Base-by-base conservation (phyloP, 2,888 invertebrate genomes). In the Orthosia cruda region DNA sequence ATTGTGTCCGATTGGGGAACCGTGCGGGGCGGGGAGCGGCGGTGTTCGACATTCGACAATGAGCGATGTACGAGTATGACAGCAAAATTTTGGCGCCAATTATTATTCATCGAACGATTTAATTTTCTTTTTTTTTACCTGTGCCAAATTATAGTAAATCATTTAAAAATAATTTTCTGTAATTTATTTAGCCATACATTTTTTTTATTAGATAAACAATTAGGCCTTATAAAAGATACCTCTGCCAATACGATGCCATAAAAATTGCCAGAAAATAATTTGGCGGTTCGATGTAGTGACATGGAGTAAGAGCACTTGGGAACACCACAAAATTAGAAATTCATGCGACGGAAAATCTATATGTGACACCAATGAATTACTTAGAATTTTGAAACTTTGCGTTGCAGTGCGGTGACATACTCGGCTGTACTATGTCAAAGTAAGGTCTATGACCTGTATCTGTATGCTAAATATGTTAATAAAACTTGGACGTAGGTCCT, bases 1-100 rank as follows among this genome's bases (percentile, higher is more conserved):
- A 86, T 89, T 91, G 88, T 92, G 85, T 86, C 72, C 77, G 83
- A 71, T 74, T 74, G 77, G 80, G 85, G 72, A 72, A 16, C 45
- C 59, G 73, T 76, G 71, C 81, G 86, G 83, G 77, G 79, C 67
- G 84, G 78, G 87, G 85, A 63, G 49, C 78, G 89, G 89, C 69
- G 65, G 55, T 59, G 71, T 76, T 85, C 82, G 81, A 81, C 83
- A 73, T 75, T 79, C 59, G 18, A 61, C 61, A 73, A 50, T 73
- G 75, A 79, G 59, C 69, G 63, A 83, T 59, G 55, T 73, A 58
- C 75, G 83, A 75, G 55, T 73, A 58, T 79, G 83, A 75, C 74
- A 72, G 79, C 79, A 72, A 74, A 55, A 81, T 62, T 74, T 68
- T 71, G 70, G 64, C 78, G 59, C 45, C 72, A 64, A 76, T 45